Conservation (phyloP, 2,797 vertebrate genomes). For the Rhinogobio ventralis region DNA sequence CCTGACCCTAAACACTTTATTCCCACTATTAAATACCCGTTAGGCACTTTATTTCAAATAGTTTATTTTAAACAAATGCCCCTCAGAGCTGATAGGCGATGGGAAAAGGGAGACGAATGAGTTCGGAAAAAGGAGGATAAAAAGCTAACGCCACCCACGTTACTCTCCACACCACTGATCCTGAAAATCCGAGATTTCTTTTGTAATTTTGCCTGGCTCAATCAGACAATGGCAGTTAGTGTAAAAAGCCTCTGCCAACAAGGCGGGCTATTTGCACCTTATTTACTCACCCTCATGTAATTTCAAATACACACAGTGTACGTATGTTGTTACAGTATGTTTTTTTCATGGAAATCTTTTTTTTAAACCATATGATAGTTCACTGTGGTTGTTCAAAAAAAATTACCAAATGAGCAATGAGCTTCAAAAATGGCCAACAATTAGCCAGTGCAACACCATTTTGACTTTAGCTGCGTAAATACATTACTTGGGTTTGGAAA, state of each 20-base stretch:
- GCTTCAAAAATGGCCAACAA: background rate
- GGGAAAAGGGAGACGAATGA: background rate
- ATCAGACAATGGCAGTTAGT: background rate
- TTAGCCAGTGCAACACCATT: background rate
- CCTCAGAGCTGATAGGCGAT: background rate
- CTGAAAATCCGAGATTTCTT: background rate
- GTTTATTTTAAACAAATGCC: background rate
- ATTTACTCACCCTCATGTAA: background rate
- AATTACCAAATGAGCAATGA: too few species aligned
- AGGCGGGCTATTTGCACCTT: too few species aligned
- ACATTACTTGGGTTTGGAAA: background rate
- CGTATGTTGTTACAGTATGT: background rate
- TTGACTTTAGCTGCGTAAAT: background rate
- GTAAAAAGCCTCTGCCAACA: background rate
- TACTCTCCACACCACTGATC: constrained; percentile 1
- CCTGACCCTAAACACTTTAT: too few species aligned
- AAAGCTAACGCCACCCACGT: background rate
- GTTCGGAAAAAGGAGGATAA: background rate
- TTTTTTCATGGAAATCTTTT: background rate
- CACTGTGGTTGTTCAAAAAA: background rate
- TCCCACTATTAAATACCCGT: background rate
- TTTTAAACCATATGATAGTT: background rate
- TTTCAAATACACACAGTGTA: background rate
- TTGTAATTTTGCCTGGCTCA: background rate
- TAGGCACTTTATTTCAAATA: background rate